phyloP scores from a whole-genome alignment of 2,113 vertebrate genomes.

The Pteruthius melanotis region DNA sequence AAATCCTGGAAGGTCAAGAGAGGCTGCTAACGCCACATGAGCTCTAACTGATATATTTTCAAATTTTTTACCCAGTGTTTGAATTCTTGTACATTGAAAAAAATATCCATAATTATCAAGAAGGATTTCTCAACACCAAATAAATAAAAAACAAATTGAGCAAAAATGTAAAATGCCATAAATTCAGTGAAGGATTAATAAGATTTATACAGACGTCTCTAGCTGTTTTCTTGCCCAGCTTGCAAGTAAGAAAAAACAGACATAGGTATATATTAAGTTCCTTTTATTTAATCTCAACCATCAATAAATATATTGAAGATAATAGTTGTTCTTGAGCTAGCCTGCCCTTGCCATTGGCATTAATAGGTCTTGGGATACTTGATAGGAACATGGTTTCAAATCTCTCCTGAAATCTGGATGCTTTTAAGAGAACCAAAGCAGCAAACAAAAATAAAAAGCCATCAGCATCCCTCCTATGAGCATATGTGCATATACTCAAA shows the following conservation, averaged over 20 bases:
- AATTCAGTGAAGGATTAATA: background rate
- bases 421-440: background rate
- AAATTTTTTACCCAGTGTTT: background rate
- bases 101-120: background rate
- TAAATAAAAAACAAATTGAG: background rate
- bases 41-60: background rate
- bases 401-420: background rate
- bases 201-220: background rate
- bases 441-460: background rate
- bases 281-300: background rate
- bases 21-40: background rate
- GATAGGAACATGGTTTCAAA: background rate
- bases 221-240: background rate
- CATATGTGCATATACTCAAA: background rate
- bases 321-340: background rate
- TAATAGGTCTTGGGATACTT: background rate
- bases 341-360: slow-evolving; percentile 1
- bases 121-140: background rate
- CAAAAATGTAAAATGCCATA: background rate
- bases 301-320: background rate
- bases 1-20: background rate
- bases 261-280: background rate
- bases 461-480: background rate
- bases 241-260: background rate
- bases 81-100: background rate